Evolutionary conservation across 2,797 vertebrate genomes (phyloP).

Genomic region (Hydrocynus forskahlii): DNA sequence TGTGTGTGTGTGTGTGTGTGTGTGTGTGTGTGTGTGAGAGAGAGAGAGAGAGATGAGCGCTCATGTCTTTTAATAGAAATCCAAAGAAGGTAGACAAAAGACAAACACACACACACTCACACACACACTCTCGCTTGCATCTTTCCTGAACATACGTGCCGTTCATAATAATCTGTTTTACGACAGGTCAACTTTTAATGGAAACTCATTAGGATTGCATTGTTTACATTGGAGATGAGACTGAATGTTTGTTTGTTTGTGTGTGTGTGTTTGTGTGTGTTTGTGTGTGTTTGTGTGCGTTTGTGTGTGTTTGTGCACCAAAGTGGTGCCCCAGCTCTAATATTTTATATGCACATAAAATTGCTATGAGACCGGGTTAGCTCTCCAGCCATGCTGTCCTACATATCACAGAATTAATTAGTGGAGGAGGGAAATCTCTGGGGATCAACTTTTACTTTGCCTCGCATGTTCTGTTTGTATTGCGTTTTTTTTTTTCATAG

Average conservation of each 20-base stretch:
- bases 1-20: too few species aligned
- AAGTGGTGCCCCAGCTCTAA: conserved; percentile 62
- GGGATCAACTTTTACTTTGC: conserved; percentile 36
- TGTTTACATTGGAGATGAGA: conserved; percentile 11
- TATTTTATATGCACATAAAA: conserved; percentile 76
- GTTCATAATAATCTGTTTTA: not conserved
- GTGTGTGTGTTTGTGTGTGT: not conserved
- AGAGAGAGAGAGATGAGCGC: not conserved
- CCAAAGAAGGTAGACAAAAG: conserved; percentile 77
- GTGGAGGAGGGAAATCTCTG: conserved; percentile 51
- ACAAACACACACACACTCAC: conserved; percentile 45
- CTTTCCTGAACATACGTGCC: not conserved
- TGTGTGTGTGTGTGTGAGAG: not conserved
- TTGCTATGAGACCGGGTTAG: conserved; percentile 55
- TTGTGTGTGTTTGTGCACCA: not conserved
- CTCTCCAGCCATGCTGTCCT: conserved; percentile 62
- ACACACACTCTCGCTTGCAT: conserved; percentile 12
- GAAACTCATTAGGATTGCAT: not conserved
- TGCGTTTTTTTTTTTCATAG: not conserved
- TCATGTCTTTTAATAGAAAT: conserved; percentile 57
- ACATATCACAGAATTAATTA: conserved; percentile 70
- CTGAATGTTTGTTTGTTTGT: not conserved
- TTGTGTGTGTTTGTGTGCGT: not conserved
- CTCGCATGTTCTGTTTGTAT: not conserved
- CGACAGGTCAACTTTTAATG: not conserved